A percentile compares a stretch with the other conserved stretches of the same genome.
Conservation (phyloP, 2,888 invertebrate genomes). For the Eupsilia transversa region DNA sequence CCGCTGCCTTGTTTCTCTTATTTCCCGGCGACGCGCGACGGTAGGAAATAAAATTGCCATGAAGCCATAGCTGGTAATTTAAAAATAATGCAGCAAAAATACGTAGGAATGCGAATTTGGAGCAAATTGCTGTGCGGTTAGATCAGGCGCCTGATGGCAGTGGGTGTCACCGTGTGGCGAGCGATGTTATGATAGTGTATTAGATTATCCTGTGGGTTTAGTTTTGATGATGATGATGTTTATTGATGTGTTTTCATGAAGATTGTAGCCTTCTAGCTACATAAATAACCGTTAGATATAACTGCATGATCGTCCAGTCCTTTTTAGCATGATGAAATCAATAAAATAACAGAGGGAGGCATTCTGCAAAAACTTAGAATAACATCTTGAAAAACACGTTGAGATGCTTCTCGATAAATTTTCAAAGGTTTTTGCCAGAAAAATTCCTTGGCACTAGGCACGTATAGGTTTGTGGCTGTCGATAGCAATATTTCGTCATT, state of each 20-base stretch:
- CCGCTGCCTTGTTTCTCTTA: conserved; percentile 85
- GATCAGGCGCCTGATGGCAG: conserved; percentile 73
- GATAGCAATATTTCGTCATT: not conserved
- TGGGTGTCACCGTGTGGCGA: conserved; percentile 12
- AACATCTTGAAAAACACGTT: not conserved
- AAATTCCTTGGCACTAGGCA: not conserved
- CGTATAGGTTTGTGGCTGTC: not conserved
- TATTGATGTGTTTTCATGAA: not conserved
- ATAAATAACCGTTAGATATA: not conserved
- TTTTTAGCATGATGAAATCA: too few species aligned
- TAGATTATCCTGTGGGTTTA: conserved; percentile 21
- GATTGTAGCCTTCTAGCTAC: not conserved
- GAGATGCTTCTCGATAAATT: not conserved
- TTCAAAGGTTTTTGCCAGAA: too few species aligned
- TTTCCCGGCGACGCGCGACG: conserved; percentile 82
- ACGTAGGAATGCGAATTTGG: conserved; percentile 82
- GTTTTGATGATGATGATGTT: conserved; percentile 15
- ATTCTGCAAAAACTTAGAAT: not conserved
- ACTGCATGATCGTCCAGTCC: not conserved
- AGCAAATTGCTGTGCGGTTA: conserved; percentile 81
- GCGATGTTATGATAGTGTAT: conserved; percentile 38
- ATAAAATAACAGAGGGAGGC: not conserved
- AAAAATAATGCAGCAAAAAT: conserved; percentile 88
- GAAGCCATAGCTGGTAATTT: conserved; percentile 87
- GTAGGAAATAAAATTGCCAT: conserved; percentile 89